Percentiles rank a stretch among this genome's conserved stretches.
phyloP scores from a whole-genome alignment of 2,797 vertebrate species.

The Helostoma temminkii region DNA sequence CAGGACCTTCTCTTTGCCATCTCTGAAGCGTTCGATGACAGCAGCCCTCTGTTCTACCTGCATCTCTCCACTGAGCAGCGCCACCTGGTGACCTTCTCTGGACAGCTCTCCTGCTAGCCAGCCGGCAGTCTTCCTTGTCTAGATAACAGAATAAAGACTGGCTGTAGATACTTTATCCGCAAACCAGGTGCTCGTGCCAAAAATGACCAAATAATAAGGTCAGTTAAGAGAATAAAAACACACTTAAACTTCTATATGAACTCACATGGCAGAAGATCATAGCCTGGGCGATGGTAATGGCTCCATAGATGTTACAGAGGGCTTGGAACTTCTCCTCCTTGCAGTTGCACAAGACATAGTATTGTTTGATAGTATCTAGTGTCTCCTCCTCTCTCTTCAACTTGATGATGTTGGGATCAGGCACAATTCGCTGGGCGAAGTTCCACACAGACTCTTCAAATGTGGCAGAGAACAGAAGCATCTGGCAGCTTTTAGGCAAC shows the following conservation, averaged over 20 bases:
- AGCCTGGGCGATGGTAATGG: slow-evolving; percentile 98
- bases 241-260: slow-evolving; percentile 25
- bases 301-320: slow-evolving; percentile 95
- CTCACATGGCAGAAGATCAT: slow-evolving; percentile 99
- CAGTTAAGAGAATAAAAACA: neutral
- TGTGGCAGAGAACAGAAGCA: slow-evolving; percentile 97
- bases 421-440: slow-evolving; percentile 95
- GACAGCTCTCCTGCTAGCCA: slow-evolving; percentile 96
- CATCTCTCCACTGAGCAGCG: slow-evolving; percentile 96
- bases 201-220: neutral
- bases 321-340: slow-evolving; percentile 97
- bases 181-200: neutral
- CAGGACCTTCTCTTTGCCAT: slow-evolving; percentile 97
- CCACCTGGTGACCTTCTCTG: slow-evolving; percentile 94
- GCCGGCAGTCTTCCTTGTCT: slow-evolving; percentile 94
- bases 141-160: slow-evolving; percentile 25
- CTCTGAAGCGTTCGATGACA: slow-evolving; percentile 95
- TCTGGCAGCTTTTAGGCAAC: slow-evolving; percentile 94
- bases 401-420: slow-evolving; percentile 97
- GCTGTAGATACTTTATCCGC: neutral
- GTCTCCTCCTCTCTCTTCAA: slow-evolving; percentile 98
- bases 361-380: slow-evolving; percentile 97
- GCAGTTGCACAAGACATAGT: slow-evolving; percentile 92
- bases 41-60: slow-evolving; percentile 97
- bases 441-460: slow-evolving; percentile 97